Conservation (phyloP, 2,113 vertebrate species). For the Urocitellus parryii region DNA sequence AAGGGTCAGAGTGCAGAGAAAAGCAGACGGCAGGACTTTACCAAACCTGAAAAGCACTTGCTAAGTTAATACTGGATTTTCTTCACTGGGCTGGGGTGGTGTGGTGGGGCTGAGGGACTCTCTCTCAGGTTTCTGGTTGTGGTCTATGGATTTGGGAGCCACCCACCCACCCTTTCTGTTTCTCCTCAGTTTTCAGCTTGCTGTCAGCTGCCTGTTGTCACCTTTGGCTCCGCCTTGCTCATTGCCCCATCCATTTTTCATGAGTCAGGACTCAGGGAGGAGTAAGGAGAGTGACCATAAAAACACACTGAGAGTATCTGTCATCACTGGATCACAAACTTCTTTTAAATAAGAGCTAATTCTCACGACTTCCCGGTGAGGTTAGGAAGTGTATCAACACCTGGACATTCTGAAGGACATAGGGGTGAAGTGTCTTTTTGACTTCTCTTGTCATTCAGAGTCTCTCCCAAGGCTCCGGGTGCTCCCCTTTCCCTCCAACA, state of each 20-base stretch:
- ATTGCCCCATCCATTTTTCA: background rate
- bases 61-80: background rate
- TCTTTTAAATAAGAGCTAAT: conserved; percentile 47
- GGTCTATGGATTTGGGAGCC: background rate
- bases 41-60: background rate
- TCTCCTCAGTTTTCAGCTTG: background rate
- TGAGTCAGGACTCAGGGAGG: conserved; percentile 62
- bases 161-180: fast-evolving
- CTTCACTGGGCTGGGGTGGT: background rate
- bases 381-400: background rate
- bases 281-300: background rate
- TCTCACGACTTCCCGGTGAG: conserved; percentile 38
- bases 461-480: background rate
- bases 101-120: background rate
- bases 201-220: background rate
- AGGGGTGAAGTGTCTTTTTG: background rate
- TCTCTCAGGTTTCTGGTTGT: background rate
- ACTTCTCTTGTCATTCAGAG: background rate
- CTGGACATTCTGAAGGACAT: background rate
- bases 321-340: background rate
- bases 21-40: background rate
- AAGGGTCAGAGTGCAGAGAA: background rate
- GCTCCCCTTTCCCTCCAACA: background rate
- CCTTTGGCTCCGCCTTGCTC: background rate
- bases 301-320: background rate